Base-by-base conservation (phyloP, 2,797 vertebrate genomes). In the Phaenicophaeus curvirostris region DNA sequence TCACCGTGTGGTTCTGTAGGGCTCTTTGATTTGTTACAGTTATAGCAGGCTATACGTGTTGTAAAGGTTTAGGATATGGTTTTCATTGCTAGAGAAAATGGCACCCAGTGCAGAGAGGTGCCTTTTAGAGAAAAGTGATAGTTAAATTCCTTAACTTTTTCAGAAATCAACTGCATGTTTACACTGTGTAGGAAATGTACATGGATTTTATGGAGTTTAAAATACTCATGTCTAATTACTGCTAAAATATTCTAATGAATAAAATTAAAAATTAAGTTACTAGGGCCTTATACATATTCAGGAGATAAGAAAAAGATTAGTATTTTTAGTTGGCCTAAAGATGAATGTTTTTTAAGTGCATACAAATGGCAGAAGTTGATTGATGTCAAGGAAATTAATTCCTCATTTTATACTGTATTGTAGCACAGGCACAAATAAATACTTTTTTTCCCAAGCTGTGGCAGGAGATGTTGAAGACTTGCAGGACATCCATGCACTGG, bases 181-280 rank as follows among this genome's bases (percentile, higher is more conserved):
- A 19, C 35, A 5, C 2, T 73, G 4, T 5, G 5, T 19, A 65
- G 54, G 57, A 88, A 84, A 76, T 24, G 5, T 41, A 39, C 44
- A 8, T 76, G 35, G 44, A 25, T 93, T 82, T 63, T 90, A 18
- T 78, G 61, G 59, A 33, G 4, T 83, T 89, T 68, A 37, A 88
- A 63, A 46, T 72, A 68, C 65, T 72, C 0, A 0, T 50, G 28
- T 17, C 41, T 85, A 77, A 71, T 87, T 92, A 75, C 35, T 69
- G 46, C 61, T 62, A 66, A 93, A 93, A 71, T 74, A 79, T 21
- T 61, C 68, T 67, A 67, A 68, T 59, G 39, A 89, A 58, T 19
- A 68, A 90, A 74, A 90, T 58, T 12, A 35, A 75, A 87, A 96
- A 87, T 74, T 2, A 68, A 75, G 54, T 89, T 67, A 85, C 9